Percentiles rank a stretch among this genome's conserved stretches.
phyloP scores from a whole-genome alignment of 2,888 invertebrate genomes.

The Synergus gifuensis region DNA sequence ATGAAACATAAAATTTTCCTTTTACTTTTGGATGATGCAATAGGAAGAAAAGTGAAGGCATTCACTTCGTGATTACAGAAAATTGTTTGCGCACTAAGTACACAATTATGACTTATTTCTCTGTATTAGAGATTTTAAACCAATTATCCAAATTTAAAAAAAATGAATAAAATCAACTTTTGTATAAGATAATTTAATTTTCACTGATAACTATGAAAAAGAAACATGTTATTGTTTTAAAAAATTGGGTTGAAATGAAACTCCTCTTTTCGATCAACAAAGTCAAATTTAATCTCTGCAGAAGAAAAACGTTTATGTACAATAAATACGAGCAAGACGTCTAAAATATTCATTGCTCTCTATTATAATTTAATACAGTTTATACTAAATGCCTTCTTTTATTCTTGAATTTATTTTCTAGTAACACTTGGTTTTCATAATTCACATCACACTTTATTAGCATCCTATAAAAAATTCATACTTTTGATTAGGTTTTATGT shows the following conservation, averaged over 20 bases:
- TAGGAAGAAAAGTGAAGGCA: background rate
- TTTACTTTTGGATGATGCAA: slow-evolving; percentile 7
- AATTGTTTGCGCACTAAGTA: slow-evolving; percentile 32
- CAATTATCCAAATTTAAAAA: too few species aligned
- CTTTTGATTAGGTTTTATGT: background rate
- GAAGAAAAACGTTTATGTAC: slow-evolving; percentile 20
- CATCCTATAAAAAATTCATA: background rate
- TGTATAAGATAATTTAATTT: too few species aligned
- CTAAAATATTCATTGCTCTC: background rate
- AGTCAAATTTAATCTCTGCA: slow-evolving; percentile 21
- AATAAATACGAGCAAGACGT: background rate
- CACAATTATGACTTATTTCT: too few species aligned
- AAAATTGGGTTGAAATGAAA: slow-evolving; percentile 22
- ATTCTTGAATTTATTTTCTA: background rate
- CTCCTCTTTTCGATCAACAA: background rate
- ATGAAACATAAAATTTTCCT: background rate
- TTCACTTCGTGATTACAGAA: background rate
- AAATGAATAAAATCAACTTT: too few species aligned
- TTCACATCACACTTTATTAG: background rate
- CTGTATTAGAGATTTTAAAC: too few species aligned
- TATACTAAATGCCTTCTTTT: background rate
- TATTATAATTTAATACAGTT: slow-evolving; percentile 9
- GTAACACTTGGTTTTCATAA: background rate
- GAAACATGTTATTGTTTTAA: too few species aligned
- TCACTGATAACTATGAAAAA: too few species aligned